phyloP scores from a whole-genome alignment of 2,797 vertebrate species.

The Cephalopachus bancanus region DNA sequence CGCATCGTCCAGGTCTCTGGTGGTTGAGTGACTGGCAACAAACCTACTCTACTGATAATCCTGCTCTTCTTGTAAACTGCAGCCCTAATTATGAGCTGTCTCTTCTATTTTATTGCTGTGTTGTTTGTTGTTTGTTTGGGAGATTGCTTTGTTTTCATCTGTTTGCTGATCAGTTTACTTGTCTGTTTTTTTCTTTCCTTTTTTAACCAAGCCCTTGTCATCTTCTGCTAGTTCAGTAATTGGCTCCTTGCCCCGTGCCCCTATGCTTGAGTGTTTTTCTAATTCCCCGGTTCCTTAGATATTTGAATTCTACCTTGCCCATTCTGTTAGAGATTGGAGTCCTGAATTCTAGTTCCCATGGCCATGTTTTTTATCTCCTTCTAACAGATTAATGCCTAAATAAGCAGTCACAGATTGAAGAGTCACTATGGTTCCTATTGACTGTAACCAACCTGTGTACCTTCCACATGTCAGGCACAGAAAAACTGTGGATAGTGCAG shows the following conservation, averaged over 20 bases:
- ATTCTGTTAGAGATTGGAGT: not conserved
- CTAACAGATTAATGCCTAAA: not conserved
- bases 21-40: not conserved
- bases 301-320: slow-evolving; percentile 37
- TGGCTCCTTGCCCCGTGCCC: not conserved
- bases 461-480: not conserved
- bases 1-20: not conserved
- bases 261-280: not conserved
- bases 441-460: not conserved
- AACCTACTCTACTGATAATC: not conserved
- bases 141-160: not conserved
- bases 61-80: not conserved
- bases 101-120: not conserved
- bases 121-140: not conserved
- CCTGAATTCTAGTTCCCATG: not conserved
- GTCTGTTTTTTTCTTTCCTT: not conserved
- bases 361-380: not conserved
- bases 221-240: not conserved
- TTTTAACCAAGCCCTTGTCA: not conserved
- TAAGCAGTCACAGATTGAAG: not conserved
- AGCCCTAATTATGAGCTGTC: not conserved
- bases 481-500: not conserved
- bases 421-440: not conserved
- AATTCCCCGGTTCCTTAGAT: not conserved
- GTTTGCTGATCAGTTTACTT: not conserved